Percentiles rank a stretch among this genome's conserved stretches.
phyloP scores from a whole-genome alignment of 1,140 invertebrate species.

The Aethina tumida region DNA sequence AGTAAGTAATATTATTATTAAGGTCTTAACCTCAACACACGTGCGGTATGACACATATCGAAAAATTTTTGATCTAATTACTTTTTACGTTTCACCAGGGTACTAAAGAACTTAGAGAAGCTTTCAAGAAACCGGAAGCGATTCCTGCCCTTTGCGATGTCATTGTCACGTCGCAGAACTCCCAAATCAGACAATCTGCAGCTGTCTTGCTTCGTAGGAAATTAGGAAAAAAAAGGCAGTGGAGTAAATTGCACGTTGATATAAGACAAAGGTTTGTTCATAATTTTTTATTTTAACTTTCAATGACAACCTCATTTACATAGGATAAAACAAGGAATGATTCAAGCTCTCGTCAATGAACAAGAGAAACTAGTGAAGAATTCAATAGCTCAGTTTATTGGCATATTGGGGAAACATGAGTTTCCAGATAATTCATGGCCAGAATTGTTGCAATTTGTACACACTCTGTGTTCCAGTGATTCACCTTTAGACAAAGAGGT shows the following conservation, averaged over 20 bases:
- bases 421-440: conserved; percentile 55
- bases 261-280: conserved; percentile 40
- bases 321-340: conserved; percentile 49
- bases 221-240: conserved; percentile 47
- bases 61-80: conserved; percentile 8
- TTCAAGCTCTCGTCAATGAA: conserved; percentile 49
- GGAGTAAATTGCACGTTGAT: conserved; percentile 45
- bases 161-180: conserved; percentile 41
- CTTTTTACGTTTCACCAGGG: too few species aligned
- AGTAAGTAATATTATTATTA: conserved; percentile 35
- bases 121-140: conserved; percentile 51
- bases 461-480: conserved; percentile 44
- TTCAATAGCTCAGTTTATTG: conserved; percentile 54
- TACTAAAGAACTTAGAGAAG: conserved; percentile 50
- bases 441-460: conserved; percentile 58
- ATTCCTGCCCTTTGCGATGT: conserved; percentile 47
- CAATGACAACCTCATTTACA: conserved; percentile 1
- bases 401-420: conserved; percentile 62
- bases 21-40: conserved; percentile 28
- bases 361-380: conserved; percentile 52
- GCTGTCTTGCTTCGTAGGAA: conserved; percentile 52
- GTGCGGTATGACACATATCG: conserved; percentile 13
- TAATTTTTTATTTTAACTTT: conserved; percentile 9
- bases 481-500: conserved; percentile 50
- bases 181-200: conserved; percentile 58